These are phyloP conservation scores for Nyctibius bracteatus DNA, from an alignment of 2,113 vertebrate genomes.

Conservation along the genomic window DNA sequence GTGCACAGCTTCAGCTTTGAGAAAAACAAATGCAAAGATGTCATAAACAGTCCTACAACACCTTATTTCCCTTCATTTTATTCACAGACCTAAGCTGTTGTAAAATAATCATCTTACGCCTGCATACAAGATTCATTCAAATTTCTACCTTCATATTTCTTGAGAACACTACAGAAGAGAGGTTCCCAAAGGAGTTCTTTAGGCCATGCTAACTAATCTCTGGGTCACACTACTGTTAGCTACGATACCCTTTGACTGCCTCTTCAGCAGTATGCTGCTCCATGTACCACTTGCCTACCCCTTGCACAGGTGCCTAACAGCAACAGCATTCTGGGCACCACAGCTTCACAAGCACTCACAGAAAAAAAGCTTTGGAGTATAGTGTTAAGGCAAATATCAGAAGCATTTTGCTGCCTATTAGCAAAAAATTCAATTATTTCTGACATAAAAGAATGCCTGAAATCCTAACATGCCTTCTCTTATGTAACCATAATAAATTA, in stretches of 20 bases:
- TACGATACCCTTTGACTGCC: background rate
- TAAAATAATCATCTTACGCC: background rate
- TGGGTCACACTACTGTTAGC: background rate
- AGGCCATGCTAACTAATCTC: background rate
- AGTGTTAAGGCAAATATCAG: background rate
- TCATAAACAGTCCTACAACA: background rate
- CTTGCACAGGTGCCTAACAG: background rate
- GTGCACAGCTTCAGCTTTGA: background rate
- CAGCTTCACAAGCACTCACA: background rate
- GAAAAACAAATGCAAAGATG: background rate
- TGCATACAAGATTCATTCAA: background rate
- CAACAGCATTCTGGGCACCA: background rate
- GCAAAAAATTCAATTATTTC: background rate
- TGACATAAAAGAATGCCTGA: background rate
- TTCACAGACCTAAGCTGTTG: background rate
- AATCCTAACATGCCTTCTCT: background rate
- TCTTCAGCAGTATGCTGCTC: fast-evolving
- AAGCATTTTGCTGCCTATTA: background rate
- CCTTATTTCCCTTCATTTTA: background rate
- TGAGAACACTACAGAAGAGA: background rate
- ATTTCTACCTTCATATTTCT: background rate
- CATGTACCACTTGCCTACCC: background rate
- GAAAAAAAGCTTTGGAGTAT: background rate
- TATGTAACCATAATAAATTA: background rate
- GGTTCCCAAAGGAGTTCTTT: background rate